Base-by-base conservation (phyloP, 2,888 invertebrate species). In the Drosophila borborema region DNA sequence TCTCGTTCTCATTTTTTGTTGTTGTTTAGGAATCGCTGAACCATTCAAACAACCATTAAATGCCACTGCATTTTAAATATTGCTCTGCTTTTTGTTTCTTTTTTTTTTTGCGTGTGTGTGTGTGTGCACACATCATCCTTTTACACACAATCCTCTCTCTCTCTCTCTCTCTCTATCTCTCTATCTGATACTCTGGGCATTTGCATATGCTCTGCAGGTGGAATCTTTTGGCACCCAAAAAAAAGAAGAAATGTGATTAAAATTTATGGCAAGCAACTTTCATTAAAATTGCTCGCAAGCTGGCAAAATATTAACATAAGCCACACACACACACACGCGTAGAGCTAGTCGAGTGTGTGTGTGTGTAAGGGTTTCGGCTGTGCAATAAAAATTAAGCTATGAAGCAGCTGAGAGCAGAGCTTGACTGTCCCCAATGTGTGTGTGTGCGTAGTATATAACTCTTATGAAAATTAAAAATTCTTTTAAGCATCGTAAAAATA, bases 401-500 rank as follows among this genome's bases (percentile, higher is more conserved):
- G 71, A 45, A 64, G 66, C 77, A 84, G 68, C 28, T 59, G 38
- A 73, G 80, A 82, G 48, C 72, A 48, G 54, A 60, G 48, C 41
- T 41, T 53, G 53, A 58, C 66, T 64, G 40, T 65, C 68, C 68
- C 43, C 28, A 40, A 18, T 40, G 70, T 64, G 68, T 65, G 66
- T 28, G 46, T 41, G 40, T 16, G 43, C 9, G 10, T 45, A 12
- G 48, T n/a, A 51, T 62, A 49, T 59, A 58, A 77, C 90, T 86
- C 83, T 90, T 89, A 82, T 90, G 81, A 77, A 86, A 90, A 90
- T 90, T 86, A 90, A 90, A 88, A 90, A 82, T 85, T 85, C 89
- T 77, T 71, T 77, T 64, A 77, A 86, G 70, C 59, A 59, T 45
- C 74, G 66, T 74, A 74, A 80, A 86, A 80, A 71, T 46, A 65